These are phyloP conservation scores for Dunckerocampus dactyliophorus DNA, from an alignment of 2,113 vertebrate species.

Conservation along the genomic window DNA sequence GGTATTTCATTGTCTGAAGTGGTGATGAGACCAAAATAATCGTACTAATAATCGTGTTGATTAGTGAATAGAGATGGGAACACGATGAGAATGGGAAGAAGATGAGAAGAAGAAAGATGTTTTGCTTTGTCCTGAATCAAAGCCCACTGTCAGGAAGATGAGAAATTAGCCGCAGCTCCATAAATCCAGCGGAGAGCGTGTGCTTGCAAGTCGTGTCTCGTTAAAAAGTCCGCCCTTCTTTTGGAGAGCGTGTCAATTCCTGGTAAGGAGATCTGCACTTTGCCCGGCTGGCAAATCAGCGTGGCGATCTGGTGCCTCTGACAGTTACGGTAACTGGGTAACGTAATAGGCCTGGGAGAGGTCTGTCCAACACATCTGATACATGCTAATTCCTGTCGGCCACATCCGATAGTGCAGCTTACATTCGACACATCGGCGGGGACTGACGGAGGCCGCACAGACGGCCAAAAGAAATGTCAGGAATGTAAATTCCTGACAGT, in stretches of 20 bases:
- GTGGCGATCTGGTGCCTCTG: constrained; percentile 49
- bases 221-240: constrained; percentile 69
- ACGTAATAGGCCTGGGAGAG: constrained; percentile 60
- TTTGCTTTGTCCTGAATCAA: too few relatives aligned
- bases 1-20: too few relatives aligned
- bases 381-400: constrained; percentile 71
- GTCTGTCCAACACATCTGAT: constrained; percentile 72
- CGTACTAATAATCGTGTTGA: too few relatives aligned
- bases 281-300: constrained; percentile 59
- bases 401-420: constrained; percentile 61
- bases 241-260: constrained; percentile 63
- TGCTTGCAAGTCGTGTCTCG: constrained; percentile 53
- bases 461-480: too few relatives aligned
- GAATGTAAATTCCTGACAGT: too few relatives aligned
- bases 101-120: too few relatives aligned
- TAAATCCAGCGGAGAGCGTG: constrained; percentile 35
- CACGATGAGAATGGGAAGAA: too few relatives aligned
- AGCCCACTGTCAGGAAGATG: background rate
- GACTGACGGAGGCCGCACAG: background rate
- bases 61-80: too few relatives aligned
- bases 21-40: too few relatives aligned
- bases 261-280: constrained; percentile 61
- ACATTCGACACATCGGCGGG: constrained; percentile 40
- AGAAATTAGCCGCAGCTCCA: constrained; percentile 52
- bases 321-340: constrained; percentile 70